Base-by-base conservation (phyloP, 2,797 vertebrate genomes). In the Sciurus vulgaris region DNA sequence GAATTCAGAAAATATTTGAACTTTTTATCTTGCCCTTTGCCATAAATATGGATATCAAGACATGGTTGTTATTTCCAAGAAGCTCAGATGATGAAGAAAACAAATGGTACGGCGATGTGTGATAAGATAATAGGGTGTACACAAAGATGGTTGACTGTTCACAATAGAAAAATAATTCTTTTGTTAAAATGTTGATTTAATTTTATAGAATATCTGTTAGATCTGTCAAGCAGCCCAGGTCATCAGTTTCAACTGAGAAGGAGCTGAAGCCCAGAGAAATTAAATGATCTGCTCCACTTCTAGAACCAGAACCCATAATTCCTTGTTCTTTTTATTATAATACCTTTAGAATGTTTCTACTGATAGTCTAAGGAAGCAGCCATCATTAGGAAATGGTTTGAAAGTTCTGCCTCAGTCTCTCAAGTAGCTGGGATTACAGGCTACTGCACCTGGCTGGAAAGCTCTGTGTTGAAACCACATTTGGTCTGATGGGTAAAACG, bases 271-370 rank as follows among this genome's bases (percentile, higher is more conserved):
- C 49, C 49, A 49, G 49, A 87, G 44, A 47, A 47, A 38, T 38
- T 38, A 38, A 38, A 47, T 47, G 44, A 47, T 47, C 9, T 47
- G 44, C 79, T 86, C 81, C 15, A 89, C 49, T 78, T 94, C 20
- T 92, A 84, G 79, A 83, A 82, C 33, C 59, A 18, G 28, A 82
- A 73, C 22, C 74, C 85, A 77, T 51, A 24, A 82, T 93, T 91
- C n/a, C 38, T 88, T 44, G 22, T 84, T 65, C 54, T 74, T 86
- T 38, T 76, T 76, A 63, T 72, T 49, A 41, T 69, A 82, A 72
- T 5, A 56, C 56, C 70, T 73, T 2, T 51, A 20, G 44, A 77
- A n/a, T 93, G 38, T 92, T 92, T 35, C 69, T 85, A 17, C 7
- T 30, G 44, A 30, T 79, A 74, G 30, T 38, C 24, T 63, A 79